Percentiles rank a stretch among this genome's conserved stretches.
Evolutionary conservation across 2,797 vertebrate species (phyloP).

Genomic region (Malurus splendens): DNA sequence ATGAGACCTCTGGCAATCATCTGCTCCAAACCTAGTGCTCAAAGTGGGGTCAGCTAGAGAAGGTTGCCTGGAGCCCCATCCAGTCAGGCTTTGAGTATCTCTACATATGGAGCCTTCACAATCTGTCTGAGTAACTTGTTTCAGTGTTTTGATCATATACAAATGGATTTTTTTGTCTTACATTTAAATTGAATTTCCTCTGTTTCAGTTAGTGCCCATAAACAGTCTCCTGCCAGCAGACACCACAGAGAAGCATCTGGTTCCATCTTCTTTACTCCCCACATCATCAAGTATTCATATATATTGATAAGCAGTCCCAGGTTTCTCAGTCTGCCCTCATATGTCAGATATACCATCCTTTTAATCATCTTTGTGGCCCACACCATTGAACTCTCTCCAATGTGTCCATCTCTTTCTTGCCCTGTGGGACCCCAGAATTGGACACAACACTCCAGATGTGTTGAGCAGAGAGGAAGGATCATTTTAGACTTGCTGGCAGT

Average conservation of each 20-base stretch:
- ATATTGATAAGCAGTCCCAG: neutral
- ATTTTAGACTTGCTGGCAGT: neutral
- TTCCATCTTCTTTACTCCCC: neutral
- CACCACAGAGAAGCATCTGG: neutral
- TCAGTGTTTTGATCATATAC: neutral
- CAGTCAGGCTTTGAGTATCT: neutral
- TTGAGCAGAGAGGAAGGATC: neutral
- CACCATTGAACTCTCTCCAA: neutral
- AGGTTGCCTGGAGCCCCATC: neutral
- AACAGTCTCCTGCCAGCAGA: neutral
- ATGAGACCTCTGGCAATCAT: neutral
- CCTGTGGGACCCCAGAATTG: neutral
- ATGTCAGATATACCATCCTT: neutral
- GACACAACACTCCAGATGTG: neutral
- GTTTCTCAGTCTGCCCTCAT: neutral
- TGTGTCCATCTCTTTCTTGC: neutral
- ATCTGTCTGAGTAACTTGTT: neutral
- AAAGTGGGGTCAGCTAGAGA: neutral
- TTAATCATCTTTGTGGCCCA: neutral
- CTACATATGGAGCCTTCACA: neutral
- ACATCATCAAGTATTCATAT: neutral
- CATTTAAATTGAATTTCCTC: neutral
- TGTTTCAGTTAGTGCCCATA: neutral
- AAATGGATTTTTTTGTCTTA: neutral
- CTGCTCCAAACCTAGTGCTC: neutral